Evolutionary conservation across 2,113 vertebrate species (phyloP).

Genomic region (Caretta caretta): DNA sequence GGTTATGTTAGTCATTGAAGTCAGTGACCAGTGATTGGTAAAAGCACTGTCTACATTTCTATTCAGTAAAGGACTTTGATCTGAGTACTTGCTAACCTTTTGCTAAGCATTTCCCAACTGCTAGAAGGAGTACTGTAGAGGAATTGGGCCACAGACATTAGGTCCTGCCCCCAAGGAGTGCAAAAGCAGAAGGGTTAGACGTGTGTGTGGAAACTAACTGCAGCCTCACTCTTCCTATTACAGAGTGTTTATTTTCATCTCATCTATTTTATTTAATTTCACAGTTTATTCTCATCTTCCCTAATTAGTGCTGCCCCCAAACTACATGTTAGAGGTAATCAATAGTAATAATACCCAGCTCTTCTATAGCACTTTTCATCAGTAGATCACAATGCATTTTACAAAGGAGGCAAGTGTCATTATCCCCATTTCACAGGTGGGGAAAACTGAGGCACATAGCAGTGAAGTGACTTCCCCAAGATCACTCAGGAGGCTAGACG

Average conservation of each 20-base stretch:
- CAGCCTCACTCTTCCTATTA: not conserved
- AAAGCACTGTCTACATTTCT: not conserved
- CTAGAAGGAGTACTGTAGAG: not conserved
- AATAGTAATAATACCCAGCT: not conserved
- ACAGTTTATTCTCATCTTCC: not conserved
- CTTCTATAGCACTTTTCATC: not conserved
- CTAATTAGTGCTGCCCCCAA: not conserved
- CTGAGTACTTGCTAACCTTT: not conserved
- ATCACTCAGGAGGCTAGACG: not conserved
- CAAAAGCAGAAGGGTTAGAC: not conserved
- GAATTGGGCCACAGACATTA: not conserved
- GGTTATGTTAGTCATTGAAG: not conserved
- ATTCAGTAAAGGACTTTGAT: not conserved
- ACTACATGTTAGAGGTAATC: not conserved
- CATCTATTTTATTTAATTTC: not conserved
- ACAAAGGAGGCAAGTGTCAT: not conserved
- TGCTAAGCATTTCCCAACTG: not conserved
- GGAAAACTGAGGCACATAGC: not conserved
- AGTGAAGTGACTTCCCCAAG: not conserved
- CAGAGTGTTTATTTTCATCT: not conserved
- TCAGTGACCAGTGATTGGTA: not conserved
- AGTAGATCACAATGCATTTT: not conserved
- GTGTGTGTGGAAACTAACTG: accelerated
- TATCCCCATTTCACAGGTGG: not conserved
- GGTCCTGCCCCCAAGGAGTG: not conserved